Conservation (phyloP, 2,888 invertebrate species). For the Oligia strigilis region DNA sequence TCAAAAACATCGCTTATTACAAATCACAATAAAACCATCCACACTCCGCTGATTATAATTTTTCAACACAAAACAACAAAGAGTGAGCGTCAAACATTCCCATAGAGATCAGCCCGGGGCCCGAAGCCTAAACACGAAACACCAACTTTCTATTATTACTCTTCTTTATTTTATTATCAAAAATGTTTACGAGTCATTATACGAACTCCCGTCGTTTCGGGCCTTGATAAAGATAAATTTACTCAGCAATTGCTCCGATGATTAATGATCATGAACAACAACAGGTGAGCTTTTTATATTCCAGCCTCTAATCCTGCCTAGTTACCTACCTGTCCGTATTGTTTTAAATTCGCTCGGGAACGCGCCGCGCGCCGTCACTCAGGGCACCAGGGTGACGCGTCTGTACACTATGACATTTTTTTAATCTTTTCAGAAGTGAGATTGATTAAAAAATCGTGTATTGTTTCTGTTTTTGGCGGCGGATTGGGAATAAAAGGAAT, state of each 20-base stretch:
- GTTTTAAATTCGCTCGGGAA: slow-evolving; percentile 60
- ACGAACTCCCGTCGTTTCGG: slow-evolving; percentile 64
- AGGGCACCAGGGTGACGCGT: slow-evolving; percentile 16
- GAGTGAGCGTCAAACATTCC: slow-evolving; percentile 41
- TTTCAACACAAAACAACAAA: slow-evolving; percentile 41
- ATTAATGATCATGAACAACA: slow-evolving; percentile 75
- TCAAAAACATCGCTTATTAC: slow-evolving; percentile 41
- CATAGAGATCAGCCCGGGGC: slow-evolving; percentile 48
- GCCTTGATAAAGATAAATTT: slow-evolving; percentile 80
- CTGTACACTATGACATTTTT: slow-evolving; percentile 51
- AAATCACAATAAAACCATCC: slow-evolving; percentile 55
- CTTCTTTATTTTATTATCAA: slow-evolving; percentile 69
- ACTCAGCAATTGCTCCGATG: slow-evolving; percentile 70
- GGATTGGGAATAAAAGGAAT: slow-evolving; percentile 49
- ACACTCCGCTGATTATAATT: slow-evolving; percentile 56
- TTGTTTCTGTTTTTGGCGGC: slow-evolving; percentile 49
- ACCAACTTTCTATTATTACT: slow-evolving; percentile 64
- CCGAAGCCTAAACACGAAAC: slow-evolving; percentile 49
- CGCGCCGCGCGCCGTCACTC: slow-evolving; percentile 59
- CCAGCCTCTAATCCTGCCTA: slow-evolving; percentile 56
- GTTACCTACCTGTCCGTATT: slow-evolving; percentile 60
- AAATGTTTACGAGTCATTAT: slow-evolving; percentile 71
- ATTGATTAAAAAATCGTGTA: slow-evolving; percentile 61
- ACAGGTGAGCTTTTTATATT: slow-evolving; percentile 68
- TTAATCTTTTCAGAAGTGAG: slow-evolving; percentile 48